Evolutionary conservation across 1,140 invertebrate genomes (phyloP).

Genomic region (Adelges cooleyi): DNA sequence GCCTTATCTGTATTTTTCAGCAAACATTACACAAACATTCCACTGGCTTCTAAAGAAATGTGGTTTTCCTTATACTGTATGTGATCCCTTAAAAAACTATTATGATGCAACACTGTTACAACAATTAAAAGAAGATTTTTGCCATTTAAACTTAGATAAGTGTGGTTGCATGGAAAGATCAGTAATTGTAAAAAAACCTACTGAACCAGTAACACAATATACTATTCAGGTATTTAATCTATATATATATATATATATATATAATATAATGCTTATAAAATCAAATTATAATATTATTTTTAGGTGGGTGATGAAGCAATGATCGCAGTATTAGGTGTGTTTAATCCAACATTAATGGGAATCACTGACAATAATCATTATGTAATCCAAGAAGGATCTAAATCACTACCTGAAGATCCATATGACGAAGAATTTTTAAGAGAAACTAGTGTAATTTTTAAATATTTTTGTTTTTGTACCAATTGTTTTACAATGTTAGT

Average conservation of each 20-base stretch:
- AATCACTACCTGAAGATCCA: slow-evolving; percentile 81
- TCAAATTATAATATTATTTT: slow-evolving; percentile 6
- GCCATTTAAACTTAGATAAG: slow-evolving; percentile 79
- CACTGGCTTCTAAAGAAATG: slow-evolving; percentile 76
- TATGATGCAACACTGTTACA: slow-evolving; percentile 63
- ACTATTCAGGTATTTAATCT: slow-evolving; percentile 46
- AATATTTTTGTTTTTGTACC: background rate
- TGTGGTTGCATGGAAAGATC: slow-evolving; percentile 71
- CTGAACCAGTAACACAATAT: slow-evolving; percentile 57
- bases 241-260: slow-evolving; percentile 16
- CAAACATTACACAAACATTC: slow-evolving; percentile 35
- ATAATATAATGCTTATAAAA: background rate
- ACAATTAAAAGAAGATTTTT: slow-evolving; percentile 78
- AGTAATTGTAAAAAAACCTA: slow-evolving; percentile 63
- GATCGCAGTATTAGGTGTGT: slow-evolving; percentile 77
- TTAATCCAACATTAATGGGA: slow-evolving; percentile 77
- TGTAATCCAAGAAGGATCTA: slow-evolving; percentile 58
- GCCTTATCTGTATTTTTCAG: too few species aligned
- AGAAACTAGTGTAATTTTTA: slow-evolving; percentile 62
- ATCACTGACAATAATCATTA: slow-evolving; percentile 63
- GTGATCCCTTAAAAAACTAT: slow-evolving; percentile 51
- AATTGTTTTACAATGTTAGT: background rate
- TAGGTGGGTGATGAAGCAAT: slow-evolving; percentile 87
- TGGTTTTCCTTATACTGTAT: slow-evolving; percentile 75
- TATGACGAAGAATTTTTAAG: slow-evolving; percentile 84